Percentiles rank a stretch among this genome's conserved stretches.
phyloP scores from a whole-genome alignment of 37 sponge, comb jelly and placozoan genomes.

The Hormiphora californensis region DNA sequence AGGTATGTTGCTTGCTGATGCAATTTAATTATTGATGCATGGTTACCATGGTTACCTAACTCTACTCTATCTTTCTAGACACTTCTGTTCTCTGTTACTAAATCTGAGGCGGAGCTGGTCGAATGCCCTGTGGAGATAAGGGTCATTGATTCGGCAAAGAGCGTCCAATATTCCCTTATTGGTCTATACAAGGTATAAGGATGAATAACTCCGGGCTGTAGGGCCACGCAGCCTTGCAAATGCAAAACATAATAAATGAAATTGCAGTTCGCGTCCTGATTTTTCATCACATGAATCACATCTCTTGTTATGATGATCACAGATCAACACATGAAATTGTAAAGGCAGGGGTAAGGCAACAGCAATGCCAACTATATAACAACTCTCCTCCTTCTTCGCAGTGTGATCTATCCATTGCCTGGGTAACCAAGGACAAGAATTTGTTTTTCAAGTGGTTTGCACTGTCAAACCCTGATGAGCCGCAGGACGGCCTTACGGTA shows the following conservation, averaged over 20 bases:
- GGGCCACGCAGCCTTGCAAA: no score
- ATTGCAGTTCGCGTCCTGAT: no score
- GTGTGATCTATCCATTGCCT: constrained; percentile 12
- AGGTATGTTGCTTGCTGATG: no score
- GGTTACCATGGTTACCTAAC: no score
- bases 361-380: not conserved
- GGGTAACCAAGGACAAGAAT: constrained; percentile 59
- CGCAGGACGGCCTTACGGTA: constrained; percentile 63
- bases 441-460: constrained; percentile 97
- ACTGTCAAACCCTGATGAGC: constrained; percentile 81
- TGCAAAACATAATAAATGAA: not conserved
- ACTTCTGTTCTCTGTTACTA: constrained; percentile 73
- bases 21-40: no score
- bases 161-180: constrained; percentile 73
- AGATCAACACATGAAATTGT: no score
- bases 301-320: not conserved
- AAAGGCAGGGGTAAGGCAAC: not conserved
- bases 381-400: no score
- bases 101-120: constrained; percentile 71
- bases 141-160: constrained; percentile 70
- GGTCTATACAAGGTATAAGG: constrained; percentile 73
- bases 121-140: constrained; percentile 72
- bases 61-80: constrained; percentile 53
- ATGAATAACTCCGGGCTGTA: not conserved
- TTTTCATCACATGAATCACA: not conserved